Evolutionary conservation across 2,113 vertebrate genomes (phyloP).

Genomic region (Ia io): DNA sequence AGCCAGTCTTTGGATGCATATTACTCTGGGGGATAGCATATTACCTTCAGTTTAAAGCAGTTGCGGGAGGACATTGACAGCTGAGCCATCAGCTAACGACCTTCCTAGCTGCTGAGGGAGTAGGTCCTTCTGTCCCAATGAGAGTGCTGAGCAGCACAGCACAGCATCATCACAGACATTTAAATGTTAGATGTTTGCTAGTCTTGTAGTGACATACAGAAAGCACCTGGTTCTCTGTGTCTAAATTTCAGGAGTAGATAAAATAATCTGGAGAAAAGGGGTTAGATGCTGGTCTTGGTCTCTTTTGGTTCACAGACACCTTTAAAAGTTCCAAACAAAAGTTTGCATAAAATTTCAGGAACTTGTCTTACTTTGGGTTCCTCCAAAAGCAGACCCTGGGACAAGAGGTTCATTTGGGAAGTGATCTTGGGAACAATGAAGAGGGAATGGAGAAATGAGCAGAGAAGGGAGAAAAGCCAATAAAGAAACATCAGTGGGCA

Average conservation of each 20-base stretch:
- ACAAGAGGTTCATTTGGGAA: neutral
- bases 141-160: neutral
- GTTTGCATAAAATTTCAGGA: neutral
- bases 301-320: neutral
- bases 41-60: neutral
- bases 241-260: neutral
- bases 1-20: neutral
- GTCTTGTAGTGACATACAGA: neutral
- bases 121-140: neutral
- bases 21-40: neutral
- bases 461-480: neutral
- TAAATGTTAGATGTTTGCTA: neutral
- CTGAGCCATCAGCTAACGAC: neutral
- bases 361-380: neutral
- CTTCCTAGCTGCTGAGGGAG: neutral
- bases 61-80: neutral
- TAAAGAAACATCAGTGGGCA: neutral
- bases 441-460: neutral
- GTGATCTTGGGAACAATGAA: neutral
- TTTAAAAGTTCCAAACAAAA: neutral
- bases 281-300: neutral
- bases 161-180: neutral
- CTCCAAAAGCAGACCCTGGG: neutral
- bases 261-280: neutral
- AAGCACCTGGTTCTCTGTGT: neutral